These are phyloP conservation scores for Phylloscopus collybita DNA, from an alignment of 2,797 vertebrate genomes.

Conservation along the genomic window DNA sequence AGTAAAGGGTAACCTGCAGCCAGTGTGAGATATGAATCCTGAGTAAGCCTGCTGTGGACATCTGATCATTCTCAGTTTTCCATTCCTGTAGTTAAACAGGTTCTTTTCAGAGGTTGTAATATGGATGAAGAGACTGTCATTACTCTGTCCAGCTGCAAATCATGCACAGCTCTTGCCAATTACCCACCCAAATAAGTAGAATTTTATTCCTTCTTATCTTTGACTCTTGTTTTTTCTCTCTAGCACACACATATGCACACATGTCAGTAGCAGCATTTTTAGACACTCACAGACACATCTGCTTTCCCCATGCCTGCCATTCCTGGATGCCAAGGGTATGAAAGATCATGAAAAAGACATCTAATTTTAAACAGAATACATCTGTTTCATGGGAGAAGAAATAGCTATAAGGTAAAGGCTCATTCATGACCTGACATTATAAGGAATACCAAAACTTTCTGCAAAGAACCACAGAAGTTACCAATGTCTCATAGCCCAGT, in stretches of 20 bases:
- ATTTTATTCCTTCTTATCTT: neutral
- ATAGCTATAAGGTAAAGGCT: neutral
- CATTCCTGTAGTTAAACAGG: neutral
- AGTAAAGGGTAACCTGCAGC: fast-evolving
- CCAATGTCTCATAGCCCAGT: fast-evolving
- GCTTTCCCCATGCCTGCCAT: neutral
- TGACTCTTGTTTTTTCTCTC: neutral
- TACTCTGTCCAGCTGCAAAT: neutral
- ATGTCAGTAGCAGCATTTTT: neutral
- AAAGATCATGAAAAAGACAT: neutral
- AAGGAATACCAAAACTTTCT: neutral
- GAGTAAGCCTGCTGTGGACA: neutral
- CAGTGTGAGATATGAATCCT: fast-evolving
- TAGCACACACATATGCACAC: neutral
- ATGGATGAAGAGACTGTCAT: neutral
- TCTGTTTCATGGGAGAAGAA: neutral
- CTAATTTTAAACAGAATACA: neutral
- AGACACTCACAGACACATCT: neutral
- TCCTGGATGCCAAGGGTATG: neutral
- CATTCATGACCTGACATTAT: neutral
- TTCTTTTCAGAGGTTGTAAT: neutral
- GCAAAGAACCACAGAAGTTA: neutral
- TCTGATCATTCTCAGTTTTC: neutral
- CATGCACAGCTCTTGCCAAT: fast-evolving
- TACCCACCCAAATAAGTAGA: neutral